Percentiles rank a stretch among this genome's conserved stretches.
phyloP scores from a whole-genome alignment of 2,113 vertebrate species.

The Sterna hirundo region DNA sequence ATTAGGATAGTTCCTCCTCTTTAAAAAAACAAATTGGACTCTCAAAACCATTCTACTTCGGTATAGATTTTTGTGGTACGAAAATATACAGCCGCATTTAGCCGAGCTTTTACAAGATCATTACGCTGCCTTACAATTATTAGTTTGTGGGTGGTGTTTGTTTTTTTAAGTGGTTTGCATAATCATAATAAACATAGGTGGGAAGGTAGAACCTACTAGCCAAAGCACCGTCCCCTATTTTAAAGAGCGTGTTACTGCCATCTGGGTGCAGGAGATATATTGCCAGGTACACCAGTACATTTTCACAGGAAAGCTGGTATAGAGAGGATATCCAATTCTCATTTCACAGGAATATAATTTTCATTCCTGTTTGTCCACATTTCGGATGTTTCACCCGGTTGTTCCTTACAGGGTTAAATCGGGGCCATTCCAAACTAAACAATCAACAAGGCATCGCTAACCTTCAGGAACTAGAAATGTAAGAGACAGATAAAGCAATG shows the following conservation, averaged over 20 bases:
- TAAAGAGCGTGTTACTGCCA: conserved; percentile 20
- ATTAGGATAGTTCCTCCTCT: not conserved
- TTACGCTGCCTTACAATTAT: not conserved
- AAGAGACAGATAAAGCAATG: not conserved
- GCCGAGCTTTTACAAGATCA: not conserved
- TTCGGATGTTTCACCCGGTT: not conserved
- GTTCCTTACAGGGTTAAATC: not conserved
- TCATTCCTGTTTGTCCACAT: rapidly evolving
- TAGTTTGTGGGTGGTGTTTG: not conserved
- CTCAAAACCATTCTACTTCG: not conserved
- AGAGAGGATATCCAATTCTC: not conserved
- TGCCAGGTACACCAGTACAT: not conserved
- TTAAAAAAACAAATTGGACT: not conserved
- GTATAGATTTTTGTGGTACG: not conserved
- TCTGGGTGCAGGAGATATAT: conserved; percentile 18
- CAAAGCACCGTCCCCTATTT: not conserved
- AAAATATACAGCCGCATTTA: not conserved
- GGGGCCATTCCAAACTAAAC: not conserved
- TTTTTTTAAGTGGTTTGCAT: not conserved
- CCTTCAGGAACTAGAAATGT: not conserved
- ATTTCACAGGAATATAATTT: not conserved
- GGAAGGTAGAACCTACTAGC: not conserved
- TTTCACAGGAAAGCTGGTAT: not conserved
- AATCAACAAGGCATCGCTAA: not conserved
- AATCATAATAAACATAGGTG: not conserved